Evolutionary conservation across 2,888 invertebrate species (phyloP).

Genomic region (Acronicta alni): DNA sequence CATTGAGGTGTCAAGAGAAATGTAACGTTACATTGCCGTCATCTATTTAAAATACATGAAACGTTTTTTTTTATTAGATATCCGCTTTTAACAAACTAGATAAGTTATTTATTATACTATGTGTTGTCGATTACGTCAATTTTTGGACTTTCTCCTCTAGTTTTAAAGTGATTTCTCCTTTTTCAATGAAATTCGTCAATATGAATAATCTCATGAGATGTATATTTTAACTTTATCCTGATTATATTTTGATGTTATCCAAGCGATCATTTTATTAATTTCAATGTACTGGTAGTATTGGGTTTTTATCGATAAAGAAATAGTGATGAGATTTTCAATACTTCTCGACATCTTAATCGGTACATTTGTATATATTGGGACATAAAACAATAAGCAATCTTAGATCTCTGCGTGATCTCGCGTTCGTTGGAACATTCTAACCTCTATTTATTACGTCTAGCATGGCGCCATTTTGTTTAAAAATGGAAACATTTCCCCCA

Average conservation of each 20-base stretch:
- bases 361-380: slow-evolving; percentile 37
- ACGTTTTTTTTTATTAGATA: slow-evolving; percentile 27
- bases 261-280: slow-evolving; percentile 39
- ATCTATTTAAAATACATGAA: slow-evolving; percentile 24
- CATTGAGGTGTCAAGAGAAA: slow-evolving; percentile 71
- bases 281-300: slow-evolving; percentile 36
- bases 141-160: slow-evolving; percentile 42
- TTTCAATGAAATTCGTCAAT: slow-evolving; percentile 41
- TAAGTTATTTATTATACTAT: slow-evolving; percentile 73
- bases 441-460: slow-evolving; percentile 43
- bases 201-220: slow-evolving; percentile 51
- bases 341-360: slow-evolving; percentile 18
- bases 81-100: slow-evolving; percentile 61
- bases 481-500: slow-evolving; percentile 41
- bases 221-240: slow-evolving; percentile 51
- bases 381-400: slow-evolving; percentile 35
- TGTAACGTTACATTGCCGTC: slow-evolving; percentile 32
- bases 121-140: slow-evolving; percentile 48
- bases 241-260: slow-evolving; percentile 32
- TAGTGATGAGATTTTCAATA: slow-evolving; percentile 4
- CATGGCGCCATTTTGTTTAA: slow-evolving; percentile 42
- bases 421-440: slow-evolving; percentile 46
- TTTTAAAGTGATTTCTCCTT: slow-evolving; percentile 42
- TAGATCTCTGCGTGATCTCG: slow-evolving; percentile 53
- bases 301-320: slow-evolving; percentile 1